Conservation (phyloP, 2,797 vertebrate species). For the Ctenosaura bakeri region DNA sequence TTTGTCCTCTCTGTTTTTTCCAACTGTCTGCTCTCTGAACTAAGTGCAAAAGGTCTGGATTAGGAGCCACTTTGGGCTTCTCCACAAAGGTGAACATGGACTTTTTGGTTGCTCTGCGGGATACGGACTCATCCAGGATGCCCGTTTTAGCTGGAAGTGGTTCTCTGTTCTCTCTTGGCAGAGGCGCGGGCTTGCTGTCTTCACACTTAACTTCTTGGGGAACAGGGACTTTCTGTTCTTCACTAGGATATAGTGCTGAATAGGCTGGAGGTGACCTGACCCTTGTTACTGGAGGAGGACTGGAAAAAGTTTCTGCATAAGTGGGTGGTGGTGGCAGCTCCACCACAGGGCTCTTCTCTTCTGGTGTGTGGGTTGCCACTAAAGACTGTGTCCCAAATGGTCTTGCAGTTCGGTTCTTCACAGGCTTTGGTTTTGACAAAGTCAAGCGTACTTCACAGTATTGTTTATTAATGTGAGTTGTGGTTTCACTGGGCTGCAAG, state of each 20-base stretch:
- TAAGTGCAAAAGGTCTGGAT: constrained; percentile 94
- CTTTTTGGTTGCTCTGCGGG: constrained; percentile 84
- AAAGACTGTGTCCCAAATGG: constrained; percentile 87
- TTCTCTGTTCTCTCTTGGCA: constrained; percentile 40
- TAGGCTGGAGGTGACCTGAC: constrained; percentile 81
- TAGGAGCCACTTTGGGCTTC: constrained; percentile 91
- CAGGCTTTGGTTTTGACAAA: constrained; percentile 81
- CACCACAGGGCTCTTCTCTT: constrained; percentile 65
- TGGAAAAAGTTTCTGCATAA: constrained; percentile 84
- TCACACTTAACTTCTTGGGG: constrained; percentile 74
- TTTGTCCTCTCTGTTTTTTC: constrained; percentile 87
- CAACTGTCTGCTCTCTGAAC: constrained; percentile 92
- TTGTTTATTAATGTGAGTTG: constrained; percentile 58
- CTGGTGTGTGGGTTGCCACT: not conserved
- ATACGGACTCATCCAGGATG: constrained; percentile 88
- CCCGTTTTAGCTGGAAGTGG: constrained; percentile 83
- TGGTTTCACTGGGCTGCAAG: constrained; percentile 3
- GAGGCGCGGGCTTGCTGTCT: constrained; percentile 64
- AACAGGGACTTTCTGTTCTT: constrained; percentile 80
- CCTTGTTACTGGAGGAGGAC: constrained; percentile 80
- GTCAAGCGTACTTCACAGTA: constrained; percentile 85
- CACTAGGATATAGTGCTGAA: constrained; percentile 81
- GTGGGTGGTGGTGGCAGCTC: constrained; percentile 86
- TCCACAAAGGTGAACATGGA: constrained; percentile 99
- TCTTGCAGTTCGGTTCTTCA: constrained; percentile 92